Percentiles rank a stretch among this genome's conserved stretches.
These are phyloP conservation scores for Zelleria hepariella DNA, from an alignment of 2,888 invertebrate genomes.

Conservation along the genomic window DNA sequence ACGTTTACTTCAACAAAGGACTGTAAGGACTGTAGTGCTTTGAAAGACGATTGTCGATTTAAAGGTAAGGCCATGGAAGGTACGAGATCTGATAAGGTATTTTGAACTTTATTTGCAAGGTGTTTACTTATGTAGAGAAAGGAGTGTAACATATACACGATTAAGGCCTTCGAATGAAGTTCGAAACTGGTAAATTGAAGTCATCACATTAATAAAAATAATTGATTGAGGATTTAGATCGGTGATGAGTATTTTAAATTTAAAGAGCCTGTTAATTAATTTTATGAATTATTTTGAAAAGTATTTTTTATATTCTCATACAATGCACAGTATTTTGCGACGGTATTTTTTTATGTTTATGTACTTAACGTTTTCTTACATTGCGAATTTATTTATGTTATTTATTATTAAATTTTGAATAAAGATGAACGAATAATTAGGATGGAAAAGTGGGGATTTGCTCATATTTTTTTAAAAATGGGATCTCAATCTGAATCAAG, in stretches of 20 bases:
- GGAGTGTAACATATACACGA: too few relatives aligned
- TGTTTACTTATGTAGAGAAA: too few relatives aligned
- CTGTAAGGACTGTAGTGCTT: constrained; percentile 64
- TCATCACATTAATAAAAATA: neutral
- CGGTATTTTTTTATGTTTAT: neutral
- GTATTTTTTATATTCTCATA: neutral
- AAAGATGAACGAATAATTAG: neutral
- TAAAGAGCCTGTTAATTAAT: neutral
- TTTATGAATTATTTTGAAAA: neutral
- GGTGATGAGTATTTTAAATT: neutral
- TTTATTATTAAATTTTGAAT: neutral
- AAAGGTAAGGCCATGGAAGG: neutral
- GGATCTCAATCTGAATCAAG: neutral
- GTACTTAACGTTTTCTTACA: neutral
- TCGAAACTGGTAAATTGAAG: too few relatives aligned
- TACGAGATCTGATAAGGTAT: too few relatives aligned
- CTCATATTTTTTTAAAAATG: neutral
- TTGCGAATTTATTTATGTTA: neutral
- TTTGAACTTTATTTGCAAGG: too few relatives aligned
- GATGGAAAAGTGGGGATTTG: neutral
- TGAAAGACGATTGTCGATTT: neutral
- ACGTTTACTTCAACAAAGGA: constrained; percentile 92
- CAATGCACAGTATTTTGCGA: neutral
- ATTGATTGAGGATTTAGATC: neutral
- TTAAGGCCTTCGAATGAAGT: too few relatives aligned